phyloP scores from a whole-genome alignment of 2,888 invertebrate genomes.

The Empis livida region DNA sequence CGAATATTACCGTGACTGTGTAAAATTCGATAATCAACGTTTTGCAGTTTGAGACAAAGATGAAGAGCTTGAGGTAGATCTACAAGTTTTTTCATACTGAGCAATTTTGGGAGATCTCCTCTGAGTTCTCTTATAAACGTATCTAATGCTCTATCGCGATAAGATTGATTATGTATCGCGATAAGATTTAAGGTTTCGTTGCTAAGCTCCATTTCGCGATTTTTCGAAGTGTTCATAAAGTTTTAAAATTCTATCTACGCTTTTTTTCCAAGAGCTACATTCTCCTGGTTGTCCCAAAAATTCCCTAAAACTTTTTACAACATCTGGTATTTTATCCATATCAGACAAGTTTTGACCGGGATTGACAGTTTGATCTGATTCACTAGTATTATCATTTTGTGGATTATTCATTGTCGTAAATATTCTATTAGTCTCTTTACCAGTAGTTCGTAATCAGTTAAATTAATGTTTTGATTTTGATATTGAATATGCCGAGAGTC shows the following conservation, averaged over 20 bases:
- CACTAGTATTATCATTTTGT: too few relatives aligned
- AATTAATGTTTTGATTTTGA: background rate
- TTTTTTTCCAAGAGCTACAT: conserved; percentile 7
- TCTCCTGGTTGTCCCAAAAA: conserved; percentile 7
- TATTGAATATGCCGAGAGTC: too few relatives aligned
- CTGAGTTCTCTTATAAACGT: conserved; percentile 9
- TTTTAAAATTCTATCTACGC: background rate
- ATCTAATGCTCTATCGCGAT: conserved; percentile 7
- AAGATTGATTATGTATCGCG: conserved; percentile 4
- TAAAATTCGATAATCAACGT: conserved; percentile 1
- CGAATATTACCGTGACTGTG: background rate
- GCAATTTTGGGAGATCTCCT: conserved; percentile 10
- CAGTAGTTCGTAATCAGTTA: background rate
- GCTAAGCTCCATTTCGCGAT: conserved; percentile 7
- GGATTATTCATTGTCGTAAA: too few relatives aligned
- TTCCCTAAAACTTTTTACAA: conserved; percentile 5
- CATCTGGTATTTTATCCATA: conserved; percentile 9
- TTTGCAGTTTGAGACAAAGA: conserved; percentile 11
- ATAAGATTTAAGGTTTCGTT: conserved; percentile 3
- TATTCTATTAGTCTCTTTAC: background rate
- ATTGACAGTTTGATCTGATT: too few relatives aligned
- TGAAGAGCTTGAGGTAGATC: conserved; percentile 13
- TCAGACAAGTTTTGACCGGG: too few relatives aligned
- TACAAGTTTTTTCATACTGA: conserved; percentile 13
- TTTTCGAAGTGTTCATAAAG: conserved; percentile 4